phyloP scores from a whole-genome alignment of 1,140 invertebrate species.

The Mercenaria mercenaria region DNA sequence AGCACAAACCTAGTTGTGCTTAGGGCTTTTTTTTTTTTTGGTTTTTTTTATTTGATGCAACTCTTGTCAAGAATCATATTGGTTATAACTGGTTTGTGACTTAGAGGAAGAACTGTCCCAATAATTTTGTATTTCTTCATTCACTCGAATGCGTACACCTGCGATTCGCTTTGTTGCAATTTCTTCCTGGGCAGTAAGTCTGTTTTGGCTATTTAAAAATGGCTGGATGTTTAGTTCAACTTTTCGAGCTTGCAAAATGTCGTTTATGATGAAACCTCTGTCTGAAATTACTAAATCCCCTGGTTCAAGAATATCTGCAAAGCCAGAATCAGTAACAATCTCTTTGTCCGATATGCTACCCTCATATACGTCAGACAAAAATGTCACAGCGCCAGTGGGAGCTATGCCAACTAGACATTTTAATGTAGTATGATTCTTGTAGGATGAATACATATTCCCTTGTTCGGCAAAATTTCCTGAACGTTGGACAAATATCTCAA shows the following conservation, averaged over 20 bases:
- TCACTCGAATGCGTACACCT: slow-evolving; percentile 42
- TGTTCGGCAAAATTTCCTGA: slow-evolving; percentile 37
- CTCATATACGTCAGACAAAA: slow-evolving; percentile 73
- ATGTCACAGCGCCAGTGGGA: slow-evolving; percentile 74
- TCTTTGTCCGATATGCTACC: slow-evolving; percentile 76
- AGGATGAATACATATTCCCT: slow-evolving; percentile 72
- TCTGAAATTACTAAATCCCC: slow-evolving; percentile 70
- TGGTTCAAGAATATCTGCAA: slow-evolving; percentile 69
- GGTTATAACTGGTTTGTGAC: slow-evolving; percentile 34
- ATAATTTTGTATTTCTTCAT: slow-evolving; percentile 60
- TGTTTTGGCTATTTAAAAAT: slow-evolving; percentile 32
- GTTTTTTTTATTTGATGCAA: too few species aligned
- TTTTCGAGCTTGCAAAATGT: slow-evolving; percentile 25
- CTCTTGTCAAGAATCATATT: too few species aligned
- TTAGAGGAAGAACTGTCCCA: background rate
- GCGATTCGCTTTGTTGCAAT: slow-evolving; percentile 52
- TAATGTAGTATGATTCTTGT: slow-evolving; percentile 78
- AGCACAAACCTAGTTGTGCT: too few species aligned
- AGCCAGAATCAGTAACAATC: slow-evolving; percentile 74
- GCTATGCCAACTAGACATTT: slow-evolving; percentile 80
- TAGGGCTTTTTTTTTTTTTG: too few species aligned
- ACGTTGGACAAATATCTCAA: slow-evolving; percentile 34
- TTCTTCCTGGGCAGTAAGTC: slow-evolving; percentile 56
- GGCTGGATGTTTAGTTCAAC: slow-evolving; percentile 65
- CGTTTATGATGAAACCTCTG: slow-evolving; percentile 66